Evolutionary conservation across 2,797 vertebrate genomes (phyloP).

Genomic region (Peromyscus eremicus): DNA sequence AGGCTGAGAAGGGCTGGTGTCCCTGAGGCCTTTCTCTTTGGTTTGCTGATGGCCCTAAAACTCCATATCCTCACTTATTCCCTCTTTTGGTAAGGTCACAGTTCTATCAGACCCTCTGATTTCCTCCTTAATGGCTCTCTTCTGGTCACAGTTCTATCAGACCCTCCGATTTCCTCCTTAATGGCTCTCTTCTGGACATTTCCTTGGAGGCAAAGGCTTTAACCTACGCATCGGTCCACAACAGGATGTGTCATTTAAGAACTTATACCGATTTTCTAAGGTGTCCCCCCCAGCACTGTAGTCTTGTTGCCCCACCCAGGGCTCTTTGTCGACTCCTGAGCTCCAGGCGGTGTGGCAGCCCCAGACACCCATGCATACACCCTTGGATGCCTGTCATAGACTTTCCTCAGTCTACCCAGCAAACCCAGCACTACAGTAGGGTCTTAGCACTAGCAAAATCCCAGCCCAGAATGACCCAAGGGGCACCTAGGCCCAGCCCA

Average conservation of each 20-base stretch:
- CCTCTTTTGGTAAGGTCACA: not conserved
- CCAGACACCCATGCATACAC: not conserved
- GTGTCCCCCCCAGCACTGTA: not conserved
- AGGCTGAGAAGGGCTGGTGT: not conserved
- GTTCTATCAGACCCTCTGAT: not conserved
- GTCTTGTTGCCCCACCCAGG: not conserved
- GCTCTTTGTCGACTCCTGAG: not conserved
- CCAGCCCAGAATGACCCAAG: not conserved
- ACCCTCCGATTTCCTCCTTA: no score
- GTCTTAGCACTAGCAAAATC: not conserved
- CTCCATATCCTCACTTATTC: not conserved
- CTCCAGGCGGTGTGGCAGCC: not conserved
- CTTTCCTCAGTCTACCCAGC: no score
- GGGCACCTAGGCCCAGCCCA: not conserved
- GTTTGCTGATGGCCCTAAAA: not conserved
- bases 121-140: no score
- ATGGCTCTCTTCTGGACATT: not conserved
- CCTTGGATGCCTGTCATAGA: not conserved
- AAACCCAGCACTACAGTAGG: not conserved
- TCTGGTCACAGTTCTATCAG: not conserved
- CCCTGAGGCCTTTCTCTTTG: not conserved
- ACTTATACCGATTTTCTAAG: not conserved
- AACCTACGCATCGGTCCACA: not conserved
- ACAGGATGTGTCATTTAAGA: no score
- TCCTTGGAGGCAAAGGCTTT: not conserved